Evolutionary conservation across 64 coral and sea anemone species (phyloP).

Genomic region (Acropora tenuis): DNA sequence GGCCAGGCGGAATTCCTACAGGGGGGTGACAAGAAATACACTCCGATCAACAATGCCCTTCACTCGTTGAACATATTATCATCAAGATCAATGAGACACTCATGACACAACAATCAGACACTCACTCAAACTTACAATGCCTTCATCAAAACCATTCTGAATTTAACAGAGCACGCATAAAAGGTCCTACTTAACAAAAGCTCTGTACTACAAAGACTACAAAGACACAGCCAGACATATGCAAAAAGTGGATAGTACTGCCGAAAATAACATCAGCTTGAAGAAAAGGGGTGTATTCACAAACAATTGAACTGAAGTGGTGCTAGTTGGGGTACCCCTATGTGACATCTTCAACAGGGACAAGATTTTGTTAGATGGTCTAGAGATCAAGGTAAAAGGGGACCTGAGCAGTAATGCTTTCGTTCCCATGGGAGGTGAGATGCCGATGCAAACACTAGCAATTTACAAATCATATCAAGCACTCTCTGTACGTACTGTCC

Average conservation of each 20-base stretch:
- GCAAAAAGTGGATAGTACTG: background rate
- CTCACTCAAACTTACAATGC: constrained; percentile 49
- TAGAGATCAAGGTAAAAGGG: background rate
- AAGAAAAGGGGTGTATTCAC: constrained; percentile 13
- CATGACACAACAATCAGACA: constrained; percentile 53
- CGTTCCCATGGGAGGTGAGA: constrained; percentile 1
- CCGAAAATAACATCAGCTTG: constrained; percentile 1
- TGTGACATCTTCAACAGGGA: constrained; percentile 56
- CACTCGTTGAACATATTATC: constrained; percentile 63
- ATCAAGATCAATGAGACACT: constrained; percentile 63
- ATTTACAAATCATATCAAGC: background rate
- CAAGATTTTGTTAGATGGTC: constrained; percentile 14
- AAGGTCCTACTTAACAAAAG: constrained; percentile 27
- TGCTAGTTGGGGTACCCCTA: constrained; percentile 30
- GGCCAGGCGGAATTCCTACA: background rate
- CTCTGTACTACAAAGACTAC: background rate
- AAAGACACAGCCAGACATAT: constrained; percentile 22
- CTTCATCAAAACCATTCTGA: constrained; percentile 53
- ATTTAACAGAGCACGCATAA: constrained; percentile 21
- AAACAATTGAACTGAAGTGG: constrained; percentile 12
- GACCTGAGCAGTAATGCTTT: background rate
- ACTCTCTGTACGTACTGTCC: background rate
- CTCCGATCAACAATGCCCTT: constrained; percentile 44
- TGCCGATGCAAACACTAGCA: background rate
- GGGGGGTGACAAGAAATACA: background rate